phyloP scores from a whole-genome alignment of 2,888 invertebrate species.

The Zygaena filipendulae region DNA sequence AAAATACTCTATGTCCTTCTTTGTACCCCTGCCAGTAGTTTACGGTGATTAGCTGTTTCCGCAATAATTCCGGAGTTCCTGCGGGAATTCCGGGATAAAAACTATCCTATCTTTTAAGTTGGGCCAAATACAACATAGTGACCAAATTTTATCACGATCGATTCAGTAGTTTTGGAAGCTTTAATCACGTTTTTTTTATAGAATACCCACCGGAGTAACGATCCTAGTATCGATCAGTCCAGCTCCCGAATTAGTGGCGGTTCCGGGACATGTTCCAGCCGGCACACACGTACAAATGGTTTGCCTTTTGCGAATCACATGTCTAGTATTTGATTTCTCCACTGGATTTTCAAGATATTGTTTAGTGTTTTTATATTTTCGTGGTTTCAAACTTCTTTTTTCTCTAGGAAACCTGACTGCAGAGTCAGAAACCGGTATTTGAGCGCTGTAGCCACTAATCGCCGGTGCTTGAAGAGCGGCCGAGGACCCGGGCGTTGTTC shows the following conservation, averaged over 20 bases:
- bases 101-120: no score
- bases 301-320: constrained; percentile 44
- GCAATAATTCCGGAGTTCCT: no score
- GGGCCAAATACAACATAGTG: no score
- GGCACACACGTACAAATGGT: constrained; percentile 50
- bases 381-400: constrained; percentile 33
- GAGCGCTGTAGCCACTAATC: constrained; percentile 39
- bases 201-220: constrained; percentile 63
- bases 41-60: no score
- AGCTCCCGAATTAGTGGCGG: constrained; percentile 46
- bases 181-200: neutral
- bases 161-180: neutral
- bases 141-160: no score
- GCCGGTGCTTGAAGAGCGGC: constrained; percentile 35
- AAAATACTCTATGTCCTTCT: no score
- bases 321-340: constrained; percentile 20
- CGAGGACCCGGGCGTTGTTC: constrained; percentile 43
- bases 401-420: constrained; percentile 52
- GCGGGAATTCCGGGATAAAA: no score
- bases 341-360: no score
- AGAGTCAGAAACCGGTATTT: constrained; percentile 34
- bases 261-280: constrained; percentile 37
- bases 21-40: no score
- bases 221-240: constrained; percentile 72
- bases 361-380: no score